phyloP scores from a whole-genome alignment of 2,888 invertebrate species.

The Drosophila suboccidentalis region DNA sequence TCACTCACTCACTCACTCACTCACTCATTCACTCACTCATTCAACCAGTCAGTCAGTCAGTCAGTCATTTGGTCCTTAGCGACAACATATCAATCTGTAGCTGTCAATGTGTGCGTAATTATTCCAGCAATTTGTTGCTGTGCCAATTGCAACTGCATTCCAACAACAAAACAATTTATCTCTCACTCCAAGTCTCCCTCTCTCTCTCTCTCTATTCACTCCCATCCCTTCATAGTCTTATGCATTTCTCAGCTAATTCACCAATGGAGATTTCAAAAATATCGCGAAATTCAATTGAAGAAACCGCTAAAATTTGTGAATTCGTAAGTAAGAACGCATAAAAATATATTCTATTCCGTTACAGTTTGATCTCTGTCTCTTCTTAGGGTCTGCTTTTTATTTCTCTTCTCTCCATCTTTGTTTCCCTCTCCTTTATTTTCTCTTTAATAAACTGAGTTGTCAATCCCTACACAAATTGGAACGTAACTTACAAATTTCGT shows the following conservation, averaged over 20 bases:
- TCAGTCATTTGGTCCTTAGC: slow-evolving; percentile 22
- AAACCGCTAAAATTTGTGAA: not conserved
- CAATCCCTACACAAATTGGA: too few relatives aligned
- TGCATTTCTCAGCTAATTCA: not conserved
- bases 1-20: slow-evolving; percentile 38
- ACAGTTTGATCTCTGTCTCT: too few relatives aligned
- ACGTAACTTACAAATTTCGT: too few relatives aligned
- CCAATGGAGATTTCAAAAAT: not conserved
- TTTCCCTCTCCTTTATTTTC: not conserved
- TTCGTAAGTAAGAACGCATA: not conserved
- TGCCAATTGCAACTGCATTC: slow-evolving; percentile 83
- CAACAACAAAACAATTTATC: slow-evolving; percentile 24
- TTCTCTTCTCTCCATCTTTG: not conserved
- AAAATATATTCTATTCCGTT: not conserved
- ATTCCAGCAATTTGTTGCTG: slow-evolving; percentile 84
- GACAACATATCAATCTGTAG: slow-evolving; percentile 73
- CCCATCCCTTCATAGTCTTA: not conserved
- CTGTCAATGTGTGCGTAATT: slow-evolving; percentile 84
- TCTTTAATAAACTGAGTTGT: not conserved
- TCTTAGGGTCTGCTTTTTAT: not conserved
- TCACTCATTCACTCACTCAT: slow-evolving; percentile 24
- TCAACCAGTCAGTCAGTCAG: slow-evolving; percentile 42
- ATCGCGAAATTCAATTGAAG: too few relatives aligned
- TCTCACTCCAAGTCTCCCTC: not conserved
- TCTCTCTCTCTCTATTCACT: not conserved